These are phyloP conservation scores for Malacosoma neustria DNA, from an alignment of 2,888 invertebrate genomes.

Conservation along the genomic window DNA sequence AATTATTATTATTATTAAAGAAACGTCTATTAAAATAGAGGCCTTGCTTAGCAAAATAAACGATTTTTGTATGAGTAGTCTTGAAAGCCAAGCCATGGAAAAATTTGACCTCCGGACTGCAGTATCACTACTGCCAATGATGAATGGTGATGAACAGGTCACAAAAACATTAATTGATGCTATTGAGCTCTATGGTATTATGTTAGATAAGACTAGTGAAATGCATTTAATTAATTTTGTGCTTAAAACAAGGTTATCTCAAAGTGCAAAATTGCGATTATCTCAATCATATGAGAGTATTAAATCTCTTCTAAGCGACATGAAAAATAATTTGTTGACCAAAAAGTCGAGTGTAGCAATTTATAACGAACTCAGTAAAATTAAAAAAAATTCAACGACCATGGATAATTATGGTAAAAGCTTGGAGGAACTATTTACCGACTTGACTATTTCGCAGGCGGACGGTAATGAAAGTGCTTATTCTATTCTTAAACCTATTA, in stretches of 20 bases:
- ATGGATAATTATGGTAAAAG: conserved; percentile 7
- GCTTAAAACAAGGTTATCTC: conserved; percentile 9
- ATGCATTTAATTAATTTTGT: conserved; percentile 11
- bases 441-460: conserved; percentile 11
- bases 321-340: conserved; percentile 5
- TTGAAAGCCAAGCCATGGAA: no score
- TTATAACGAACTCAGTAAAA: conserved; percentile 3
- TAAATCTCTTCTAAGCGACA: conserved; percentile 4
- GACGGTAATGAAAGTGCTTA: conserved; percentile 4
- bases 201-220: conserved; percentile 2
- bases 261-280: conserved; percentile 8
- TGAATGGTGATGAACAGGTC: conserved; percentile 3
- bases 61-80: no score
- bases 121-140: conserved; percentile 6
- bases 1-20: no score
- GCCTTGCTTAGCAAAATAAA: no score
- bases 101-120: conserved; percentile 6
- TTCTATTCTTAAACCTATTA: conserved; percentile 6
- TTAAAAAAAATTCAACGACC: conserved; percentile 2
- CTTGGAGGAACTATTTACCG: conserved; percentile 7
- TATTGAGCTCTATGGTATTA: conserved; percentile 5
- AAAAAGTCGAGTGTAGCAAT: conserved; percentile 7
- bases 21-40: no score
- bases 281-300: conserved; percentile 6
- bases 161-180: conserved; percentile 5